These are phyloP conservation scores for Pristionchus fissidentatus DNA, from an alignment of 2,888 invertebrate species.

Conservation along the genomic window DNA sequence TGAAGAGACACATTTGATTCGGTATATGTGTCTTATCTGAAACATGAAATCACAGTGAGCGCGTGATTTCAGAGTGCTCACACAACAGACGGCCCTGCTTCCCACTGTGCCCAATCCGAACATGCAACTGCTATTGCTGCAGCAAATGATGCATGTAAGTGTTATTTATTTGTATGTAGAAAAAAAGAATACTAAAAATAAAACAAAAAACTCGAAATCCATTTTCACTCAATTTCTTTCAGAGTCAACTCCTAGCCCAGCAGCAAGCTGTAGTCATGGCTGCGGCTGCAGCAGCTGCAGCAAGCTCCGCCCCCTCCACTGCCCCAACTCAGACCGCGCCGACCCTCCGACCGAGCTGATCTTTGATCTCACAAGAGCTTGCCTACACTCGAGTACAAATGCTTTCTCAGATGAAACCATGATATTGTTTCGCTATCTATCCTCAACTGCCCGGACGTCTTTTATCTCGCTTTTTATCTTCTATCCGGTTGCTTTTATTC, in stretches of 20 bases:
- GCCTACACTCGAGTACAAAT: not conserved
- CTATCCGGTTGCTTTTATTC: not conserved
- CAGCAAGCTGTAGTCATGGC: not conserved
- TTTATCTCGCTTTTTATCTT: not conserved
- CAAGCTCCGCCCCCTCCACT: slow-evolving; percentile 8
- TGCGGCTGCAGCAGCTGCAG: not conserved
- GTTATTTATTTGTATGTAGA: not conserved
- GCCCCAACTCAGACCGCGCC: not conserved
- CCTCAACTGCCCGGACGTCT: not conserved
- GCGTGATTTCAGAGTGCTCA: not conserved
- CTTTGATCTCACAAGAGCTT: not conserved
- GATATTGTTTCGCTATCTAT: not conserved
- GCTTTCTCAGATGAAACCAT: not conserved
- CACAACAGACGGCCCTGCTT: not conserved
- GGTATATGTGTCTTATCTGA: no score
- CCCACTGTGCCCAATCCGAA: not conserved
- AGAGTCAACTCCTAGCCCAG: slow-evolving; percentile 8
- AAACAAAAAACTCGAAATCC: not conserved
- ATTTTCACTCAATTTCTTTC: not conserved
- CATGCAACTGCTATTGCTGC: slow-evolving; percentile 12
- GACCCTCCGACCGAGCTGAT: not conserved
- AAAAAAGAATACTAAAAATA: not conserved
- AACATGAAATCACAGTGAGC: no score
- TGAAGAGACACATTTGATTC: no score
- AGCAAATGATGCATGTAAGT: slow-evolving; percentile 27